Evolutionary conservation across 92 coral and sea anemone species (phyloP).

Genomic region (Zoanthus solanderi): DNA sequence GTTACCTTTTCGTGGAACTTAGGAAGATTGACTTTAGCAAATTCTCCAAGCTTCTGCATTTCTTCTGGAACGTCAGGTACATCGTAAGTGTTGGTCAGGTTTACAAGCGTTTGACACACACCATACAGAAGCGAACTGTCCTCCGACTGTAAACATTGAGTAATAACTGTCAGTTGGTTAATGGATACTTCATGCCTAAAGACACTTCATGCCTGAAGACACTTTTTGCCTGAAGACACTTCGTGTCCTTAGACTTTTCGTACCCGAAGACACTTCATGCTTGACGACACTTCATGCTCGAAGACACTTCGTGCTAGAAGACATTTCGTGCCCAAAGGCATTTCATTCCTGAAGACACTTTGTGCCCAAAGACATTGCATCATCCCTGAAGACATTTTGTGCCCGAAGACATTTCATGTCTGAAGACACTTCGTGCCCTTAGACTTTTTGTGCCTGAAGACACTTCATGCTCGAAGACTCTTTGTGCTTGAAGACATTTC

Average conservation of each 20-base stretch:
- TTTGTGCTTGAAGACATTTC: too few relatives aligned
- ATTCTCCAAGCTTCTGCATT: conserved; percentile 93
- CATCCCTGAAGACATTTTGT: background rate
- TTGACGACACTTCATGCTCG: background rate
- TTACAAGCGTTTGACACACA: conserved; percentile 95
- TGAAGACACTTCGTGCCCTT: background rate
- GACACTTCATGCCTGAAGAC: background rate
- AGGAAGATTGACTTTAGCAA: conserved; percentile 90
- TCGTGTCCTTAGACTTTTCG: background rate
- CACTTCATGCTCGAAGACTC: background rate
- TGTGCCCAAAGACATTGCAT: background rate
- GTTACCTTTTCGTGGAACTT: conserved; percentile 90
- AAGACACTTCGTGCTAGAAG: background rate
- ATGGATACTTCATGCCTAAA: background rate
- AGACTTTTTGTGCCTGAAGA: background rate
- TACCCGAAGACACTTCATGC: background rate
- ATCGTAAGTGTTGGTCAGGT: conserved; percentile 96
- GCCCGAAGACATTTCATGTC: background rate
- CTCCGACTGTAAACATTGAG: conserved; percentile 56
- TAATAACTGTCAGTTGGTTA: background rate
- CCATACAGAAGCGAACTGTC: conserved; percentile 93
- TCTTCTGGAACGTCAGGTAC: conserved; percentile 92
- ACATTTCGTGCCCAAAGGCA: background rate
- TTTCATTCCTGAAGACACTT: background rate
- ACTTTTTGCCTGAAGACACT: background rate